Evolutionary conservation across 1,140 invertebrate genomes (phyloP), one percentile per base, ranked within the genome.

Genomic region (Micrasema longulum): DNA sequence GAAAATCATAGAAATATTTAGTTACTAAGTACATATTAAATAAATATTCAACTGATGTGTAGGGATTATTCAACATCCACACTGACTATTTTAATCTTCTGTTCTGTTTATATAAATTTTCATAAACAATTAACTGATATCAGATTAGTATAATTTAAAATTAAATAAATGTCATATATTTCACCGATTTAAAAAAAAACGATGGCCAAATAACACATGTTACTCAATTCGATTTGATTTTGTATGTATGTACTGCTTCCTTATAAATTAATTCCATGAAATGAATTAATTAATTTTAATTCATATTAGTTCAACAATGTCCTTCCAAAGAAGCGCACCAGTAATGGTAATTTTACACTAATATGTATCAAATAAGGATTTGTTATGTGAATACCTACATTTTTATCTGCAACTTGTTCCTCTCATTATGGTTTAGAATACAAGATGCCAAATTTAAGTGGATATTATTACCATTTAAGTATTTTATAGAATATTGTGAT

Each of bases 401-500:
- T 31, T 31, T 64, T 53, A 68, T 55, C 45, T 53, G 14, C 20
- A 41, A 53, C 36, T 60, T 41, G 35, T 22, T 43, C 35, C 55
- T 60, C 55, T 38, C 35, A 41, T 16, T 41, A 14, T 12, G 14
- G 41, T 62, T 62, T 69, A 36, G 38, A 63, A 70, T 63, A 62
- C 16, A 72, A 72, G 74, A 76, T 76, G 74, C 74, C 74, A 76
- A 76, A 76, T 73, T 76, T 70, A 73, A 57, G 67, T 73, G 71
- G 74, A 73, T 72, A 72, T 75, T 69, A 75, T 76, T 76, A 76
- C 74, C 74, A 75, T 60, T 72, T 68, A 69, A 75, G 63, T 64
- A 71, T 73, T 76, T 72, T 68, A 76, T 76, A 76, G 74, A 76
- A 71, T 65, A 65, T 70, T 76, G 74, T 76, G 71, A 76, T 76